These are phyloP conservation scores for Paratrypauchen microcephalus DNA, from an alignment of 2,797 vertebrate genomes.

Conservation along the genomic window DNA sequence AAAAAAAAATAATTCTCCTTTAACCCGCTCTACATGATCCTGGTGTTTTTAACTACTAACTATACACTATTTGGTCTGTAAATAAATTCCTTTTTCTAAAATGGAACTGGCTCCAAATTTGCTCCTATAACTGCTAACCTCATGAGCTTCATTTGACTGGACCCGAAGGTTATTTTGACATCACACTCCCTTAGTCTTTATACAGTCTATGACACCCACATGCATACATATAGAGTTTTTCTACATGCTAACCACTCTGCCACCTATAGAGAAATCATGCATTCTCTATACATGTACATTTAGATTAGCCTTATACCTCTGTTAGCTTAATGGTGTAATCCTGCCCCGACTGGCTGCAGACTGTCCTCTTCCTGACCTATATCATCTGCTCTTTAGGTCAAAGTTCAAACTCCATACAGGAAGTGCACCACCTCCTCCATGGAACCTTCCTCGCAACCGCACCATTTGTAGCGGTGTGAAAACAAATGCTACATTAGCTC, in stretches of 20 bases:
- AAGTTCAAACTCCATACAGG: slow-evolving; percentile 31
- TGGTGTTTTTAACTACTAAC: too few relatives aligned
- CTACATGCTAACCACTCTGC: not conserved
- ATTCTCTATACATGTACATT: slow-evolving; percentile 23
- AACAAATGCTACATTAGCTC: slow-evolving; percentile 16
- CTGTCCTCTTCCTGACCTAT: slow-evolving; percentile 55
- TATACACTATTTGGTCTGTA: too few relatives aligned
- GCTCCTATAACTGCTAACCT: too few relatives aligned
- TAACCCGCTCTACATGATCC: too few relatives aligned
- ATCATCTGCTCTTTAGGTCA: slow-evolving; percentile 46
- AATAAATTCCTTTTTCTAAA: too few relatives aligned
- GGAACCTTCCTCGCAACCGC: slow-evolving; percentile 3
- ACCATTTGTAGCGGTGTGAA: slow-evolving; percentile 15
- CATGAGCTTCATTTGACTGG: too few relatives aligned
- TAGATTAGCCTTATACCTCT: slow-evolving; percentile 43
- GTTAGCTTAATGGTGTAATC: slow-evolving; percentile 65
- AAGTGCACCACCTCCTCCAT: slow-evolving; percentile 7
- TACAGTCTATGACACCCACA: too few relatives aligned
- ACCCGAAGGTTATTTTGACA: too few relatives aligned
- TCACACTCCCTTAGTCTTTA: too few relatives aligned
- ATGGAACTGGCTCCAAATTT: too few relatives aligned
- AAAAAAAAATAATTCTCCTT: too few relatives aligned
- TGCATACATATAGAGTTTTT: too few relatives aligned
- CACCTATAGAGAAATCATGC: not conserved
- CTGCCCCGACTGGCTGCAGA: slow-evolving; percentile 42